Percentiles rank a stretch among this genome's conserved stretches.
These are phyloP conservation scores for Pseudomyrmex sp. DNA, from an alignment of 1,140 invertebrate genomes.

Conservation along the genomic window DNA sequence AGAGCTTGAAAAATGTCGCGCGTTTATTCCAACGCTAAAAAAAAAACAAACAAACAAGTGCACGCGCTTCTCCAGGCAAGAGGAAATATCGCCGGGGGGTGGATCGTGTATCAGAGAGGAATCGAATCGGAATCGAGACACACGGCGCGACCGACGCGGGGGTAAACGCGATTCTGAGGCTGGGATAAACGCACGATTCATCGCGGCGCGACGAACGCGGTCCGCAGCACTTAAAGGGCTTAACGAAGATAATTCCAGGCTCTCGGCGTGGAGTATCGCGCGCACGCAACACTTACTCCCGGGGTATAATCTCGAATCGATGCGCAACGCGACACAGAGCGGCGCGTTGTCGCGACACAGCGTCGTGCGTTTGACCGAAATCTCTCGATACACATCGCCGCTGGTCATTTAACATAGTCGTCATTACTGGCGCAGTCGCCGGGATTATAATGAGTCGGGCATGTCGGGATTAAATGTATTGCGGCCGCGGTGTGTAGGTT, in stretches of 20 bases:
- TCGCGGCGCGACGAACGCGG: conserved; percentile 45
- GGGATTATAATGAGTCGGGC: conserved; percentile 67
- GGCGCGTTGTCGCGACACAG: conserved; percentile 21
- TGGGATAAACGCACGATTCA: conserved; percentile 17
- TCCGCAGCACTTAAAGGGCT: conserved; percentile 54
- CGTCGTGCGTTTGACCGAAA: background rate
- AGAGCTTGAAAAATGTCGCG: conserved; percentile 34
- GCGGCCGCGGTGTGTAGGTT: background rate
- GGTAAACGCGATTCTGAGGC: conserved; percentile 18
- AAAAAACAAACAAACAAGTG: conserved; percentile 25
- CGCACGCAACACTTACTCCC: conserved; percentile 45
- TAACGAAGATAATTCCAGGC: conserved; percentile 59
- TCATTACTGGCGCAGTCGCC: conserved; percentile 63
- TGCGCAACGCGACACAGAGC: conserved; percentile 20
- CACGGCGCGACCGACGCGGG: background rate
- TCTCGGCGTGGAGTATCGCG: conserved; percentile 53
- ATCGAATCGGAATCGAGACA: conserved; percentile 44
- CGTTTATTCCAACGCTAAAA: conserved; percentile 28
- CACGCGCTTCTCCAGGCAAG: background rate
- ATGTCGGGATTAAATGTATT: conserved; percentile 65
- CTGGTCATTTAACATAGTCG: conserved; percentile 65
- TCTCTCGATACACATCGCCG: conserved; percentile 46
- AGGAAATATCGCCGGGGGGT: background rate
- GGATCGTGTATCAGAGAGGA: background rate
- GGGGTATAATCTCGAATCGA: conserved; percentile 63